Conservation (phyloP, 2,797 vertebrate species). For the Ceyx erithaca region DNA sequence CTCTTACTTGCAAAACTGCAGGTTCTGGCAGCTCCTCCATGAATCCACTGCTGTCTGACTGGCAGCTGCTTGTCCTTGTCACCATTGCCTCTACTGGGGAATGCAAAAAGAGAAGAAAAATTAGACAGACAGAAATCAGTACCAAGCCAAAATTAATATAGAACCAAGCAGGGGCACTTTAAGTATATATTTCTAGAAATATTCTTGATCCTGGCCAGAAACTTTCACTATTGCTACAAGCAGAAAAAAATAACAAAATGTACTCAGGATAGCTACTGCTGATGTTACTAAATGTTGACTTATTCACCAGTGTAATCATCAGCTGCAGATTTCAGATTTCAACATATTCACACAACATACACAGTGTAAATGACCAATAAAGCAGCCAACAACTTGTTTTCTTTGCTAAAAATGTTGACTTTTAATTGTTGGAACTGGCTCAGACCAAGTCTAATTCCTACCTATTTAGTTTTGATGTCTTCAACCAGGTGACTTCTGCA, state of each 20-base stretch:
- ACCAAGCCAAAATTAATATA: not conserved
- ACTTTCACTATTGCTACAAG: not conserved
- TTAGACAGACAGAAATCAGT: not conserved
- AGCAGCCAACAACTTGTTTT: not conserved
- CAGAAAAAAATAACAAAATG: not conserved
- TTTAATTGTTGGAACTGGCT: not conserved
- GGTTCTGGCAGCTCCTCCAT: conserved; percentile 81
- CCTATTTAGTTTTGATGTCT: not conserved
- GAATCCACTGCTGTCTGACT: conserved; percentile 88
- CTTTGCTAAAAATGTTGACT: not conserved
- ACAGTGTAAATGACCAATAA: not conserved
- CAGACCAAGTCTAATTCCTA: not conserved
- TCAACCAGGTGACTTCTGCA: not conserved
- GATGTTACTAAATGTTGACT: not conserved
- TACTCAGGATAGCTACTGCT: not conserved
- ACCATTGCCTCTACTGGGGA: conserved; percentile 36
- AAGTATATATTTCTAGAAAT: not conserved
- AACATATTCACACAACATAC: not conserved
- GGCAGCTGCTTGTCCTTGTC: conserved; percentile 83
- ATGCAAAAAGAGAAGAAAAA: not conserved
- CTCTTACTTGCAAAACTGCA: conserved; percentile 67
- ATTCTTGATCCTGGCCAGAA: not conserved
- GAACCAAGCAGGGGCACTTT: not conserved
- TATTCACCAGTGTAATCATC: not conserved
- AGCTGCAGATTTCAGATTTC: not conserved